These are phyloP conservation scores for Labia minor DNA, from an alignment of 2,888 invertebrate species.

Conservation along the genomic window DNA sequence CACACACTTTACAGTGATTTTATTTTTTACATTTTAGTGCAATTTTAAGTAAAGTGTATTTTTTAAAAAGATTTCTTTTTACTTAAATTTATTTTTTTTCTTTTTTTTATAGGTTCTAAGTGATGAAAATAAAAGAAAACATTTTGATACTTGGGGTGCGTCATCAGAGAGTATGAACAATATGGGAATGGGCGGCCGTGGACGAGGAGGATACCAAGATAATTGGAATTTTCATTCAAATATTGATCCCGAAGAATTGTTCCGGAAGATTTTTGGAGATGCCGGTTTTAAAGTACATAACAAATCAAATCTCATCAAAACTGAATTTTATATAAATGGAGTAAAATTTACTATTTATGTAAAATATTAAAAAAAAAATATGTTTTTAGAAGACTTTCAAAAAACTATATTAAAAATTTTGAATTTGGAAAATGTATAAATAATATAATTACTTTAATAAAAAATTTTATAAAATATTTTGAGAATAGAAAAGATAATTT, in stretches of 20 bases:
- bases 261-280: conserved; percentile 91
- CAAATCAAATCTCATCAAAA: background rate
- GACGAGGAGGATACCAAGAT: conserved; percentile 35
- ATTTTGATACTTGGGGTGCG: conserved; percentile 89
- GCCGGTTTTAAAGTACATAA: conserved; percentile 49
- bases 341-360: background rate
- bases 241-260: conserved; percentile 92
- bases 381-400: background rate
- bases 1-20: too few species aligned
- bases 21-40: too few species aligned
- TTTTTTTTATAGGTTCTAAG: conserved; percentile 74
- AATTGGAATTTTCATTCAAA: conserved; percentile 74
- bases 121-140: conserved; percentile 80
- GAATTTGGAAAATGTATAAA: too few species aligned
- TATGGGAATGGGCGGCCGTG: conserved; percentile 42
- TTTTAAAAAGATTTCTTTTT: too few species aligned
- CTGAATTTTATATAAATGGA: background rate
- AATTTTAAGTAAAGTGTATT: too few species aligned
- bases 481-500: too few species aligned
- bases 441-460: too few species aligned
- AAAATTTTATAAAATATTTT: too few species aligned
- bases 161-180: conserved; percentile 78
- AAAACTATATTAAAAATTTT: background rate
- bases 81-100: too few species aligned
- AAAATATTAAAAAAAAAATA: background rate